A percentile compares a stretch with the other conserved stretches of the same genome.
Conservation (phyloP, 2,797 vertebrate genomes). For the Myotis myotis region DNA sequence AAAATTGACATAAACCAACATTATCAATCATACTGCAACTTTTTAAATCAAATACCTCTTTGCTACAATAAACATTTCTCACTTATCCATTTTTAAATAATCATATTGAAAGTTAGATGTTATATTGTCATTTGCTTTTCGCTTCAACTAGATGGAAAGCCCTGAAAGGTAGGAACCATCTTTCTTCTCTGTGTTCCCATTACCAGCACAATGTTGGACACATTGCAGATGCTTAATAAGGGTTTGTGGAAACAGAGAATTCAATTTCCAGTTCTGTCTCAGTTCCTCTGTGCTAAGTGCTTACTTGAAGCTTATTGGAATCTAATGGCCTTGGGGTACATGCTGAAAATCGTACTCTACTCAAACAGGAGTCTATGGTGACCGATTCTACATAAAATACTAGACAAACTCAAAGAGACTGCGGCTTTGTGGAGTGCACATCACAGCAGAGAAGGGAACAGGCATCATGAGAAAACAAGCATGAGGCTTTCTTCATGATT, state of each 20-base stretch:
- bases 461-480: not conserved
- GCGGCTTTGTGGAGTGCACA: not conserved
- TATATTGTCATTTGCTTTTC: not conserved
- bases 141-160: not conserved
- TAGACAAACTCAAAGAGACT: not conserved
- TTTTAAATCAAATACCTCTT: slow-evolving; percentile 2
- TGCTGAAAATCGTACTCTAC: not conserved
- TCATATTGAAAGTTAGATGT: not conserved
- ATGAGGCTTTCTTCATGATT: not conserved
- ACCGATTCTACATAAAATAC: not conserved
- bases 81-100: not conserved
- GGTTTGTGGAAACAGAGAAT: slow-evolving; percentile 28
- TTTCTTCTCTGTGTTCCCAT: not conserved
- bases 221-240: not conserved
- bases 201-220: not conserved
- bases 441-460: not conserved
- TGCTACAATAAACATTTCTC: not conserved
- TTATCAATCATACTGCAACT: not conserved
- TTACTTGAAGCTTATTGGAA: slow-evolving; percentile 30
- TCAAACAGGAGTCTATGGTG: not conserved
- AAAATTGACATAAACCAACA: slow-evolving; percentile 30
- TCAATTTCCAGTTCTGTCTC: not conserved
- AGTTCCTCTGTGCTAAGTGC: not conserved
- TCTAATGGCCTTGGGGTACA: not conserved
- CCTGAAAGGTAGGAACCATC: not conserved